Percentiles rank a stretch among this genome's conserved stretches.
Conservation (phyloP, 2,888 invertebrate species). For the Leptopilina myrica region DNA sequence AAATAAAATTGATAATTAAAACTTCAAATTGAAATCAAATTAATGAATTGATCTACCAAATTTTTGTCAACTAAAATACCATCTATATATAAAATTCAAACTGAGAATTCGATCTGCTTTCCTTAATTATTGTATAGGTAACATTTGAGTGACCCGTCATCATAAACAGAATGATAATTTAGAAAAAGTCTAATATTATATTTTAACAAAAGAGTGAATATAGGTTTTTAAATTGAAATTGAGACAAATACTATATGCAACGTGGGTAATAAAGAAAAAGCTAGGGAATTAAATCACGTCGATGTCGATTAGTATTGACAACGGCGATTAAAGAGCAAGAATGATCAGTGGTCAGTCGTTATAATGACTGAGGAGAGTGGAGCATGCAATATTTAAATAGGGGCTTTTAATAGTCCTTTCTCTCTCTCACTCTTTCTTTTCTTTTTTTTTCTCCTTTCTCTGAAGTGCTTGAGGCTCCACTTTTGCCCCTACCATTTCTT, state of each 20-base stretch:
- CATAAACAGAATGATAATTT: neutral
- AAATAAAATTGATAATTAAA: too few relatives aligned
- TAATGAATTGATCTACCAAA: too few relatives aligned
- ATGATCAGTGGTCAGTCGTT: slow-evolving; percentile 59
- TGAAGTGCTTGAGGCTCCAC: slow-evolving; percentile 43
- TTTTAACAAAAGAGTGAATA: slow-evolving; percentile 16
- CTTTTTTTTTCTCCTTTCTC: slow-evolving; percentile 59
- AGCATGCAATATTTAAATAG: slow-evolving; percentile 70
- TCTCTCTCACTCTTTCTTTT: too few relatives aligned
- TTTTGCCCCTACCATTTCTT: slow-evolving; percentile 12
- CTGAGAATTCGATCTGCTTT: too few relatives aligned
- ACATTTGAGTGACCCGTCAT: too few relatives aligned
- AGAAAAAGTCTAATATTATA: neutral
- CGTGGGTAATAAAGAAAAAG: slow-evolving; percentile 47
- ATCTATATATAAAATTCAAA: too few relatives aligned
- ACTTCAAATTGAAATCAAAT: too few relatives aligned
- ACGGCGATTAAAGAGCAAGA: slow-evolving; percentile 69
- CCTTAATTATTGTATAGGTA: too few relatives aligned
- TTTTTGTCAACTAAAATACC: too few relatives aligned
- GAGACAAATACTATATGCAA: slow-evolving; percentile 24
- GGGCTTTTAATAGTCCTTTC: slow-evolving; percentile 67
- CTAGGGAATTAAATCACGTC: slow-evolving; percentile 71
- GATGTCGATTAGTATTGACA: slow-evolving; percentile 72
- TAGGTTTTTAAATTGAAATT: slow-evolving; percentile 10
- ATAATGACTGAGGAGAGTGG: slow-evolving; percentile 61